Percentiles rank a stretch among this genome's conserved stretches.
Evolutionary conservation across 2,888 invertebrate genomes (phyloP).

Genomic region (Drepanosiphum platanoidis): DNA sequence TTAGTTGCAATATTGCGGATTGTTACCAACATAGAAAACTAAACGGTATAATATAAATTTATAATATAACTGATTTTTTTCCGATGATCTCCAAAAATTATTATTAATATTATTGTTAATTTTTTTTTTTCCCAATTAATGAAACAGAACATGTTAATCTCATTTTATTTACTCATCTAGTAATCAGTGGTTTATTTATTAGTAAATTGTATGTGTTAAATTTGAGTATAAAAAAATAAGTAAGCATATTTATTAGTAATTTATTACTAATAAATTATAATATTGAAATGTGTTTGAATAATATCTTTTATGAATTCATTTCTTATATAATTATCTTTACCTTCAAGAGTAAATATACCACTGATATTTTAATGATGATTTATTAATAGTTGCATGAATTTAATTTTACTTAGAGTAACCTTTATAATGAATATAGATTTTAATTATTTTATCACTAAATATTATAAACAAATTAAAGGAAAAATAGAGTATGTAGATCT

Average conservation of each 20-base stretch:
- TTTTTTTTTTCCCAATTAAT: neutral
- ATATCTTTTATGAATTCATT: too few species aligned
- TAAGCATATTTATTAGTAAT: neutral
- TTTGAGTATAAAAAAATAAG: neutral
- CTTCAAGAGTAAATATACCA: neutral
- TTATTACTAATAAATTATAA: neutral
- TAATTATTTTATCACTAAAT: neutral
- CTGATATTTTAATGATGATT: neutral
- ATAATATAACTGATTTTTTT: slow-evolving; percentile 23
- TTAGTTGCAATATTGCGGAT: neutral
- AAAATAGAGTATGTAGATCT: too few species aligned
- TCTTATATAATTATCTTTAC: neutral
- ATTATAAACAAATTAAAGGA: too few species aligned
- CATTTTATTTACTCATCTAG: neutral
- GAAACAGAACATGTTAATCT: slow-evolving; percentile 3
- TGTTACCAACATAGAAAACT: slow-evolving; percentile 11
- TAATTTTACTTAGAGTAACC: neutral
- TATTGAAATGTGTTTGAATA: too few species aligned
- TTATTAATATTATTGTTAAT: slow-evolving; percentile 28
- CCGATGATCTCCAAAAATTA: slow-evolving; percentile 47
- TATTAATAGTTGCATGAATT: neutral
- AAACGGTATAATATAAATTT: neutral
- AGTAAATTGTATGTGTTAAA: neutral
- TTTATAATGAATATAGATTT: slow-evolving; percentile 3
- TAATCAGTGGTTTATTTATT: neutral